A percentile compares a stretch with the other conserved stretches of the same genome.
These are phyloP conservation scores for Asobara japonica DNA, from an alignment of 1,140 invertebrate genomes.

Conservation along the genomic window DNA sequence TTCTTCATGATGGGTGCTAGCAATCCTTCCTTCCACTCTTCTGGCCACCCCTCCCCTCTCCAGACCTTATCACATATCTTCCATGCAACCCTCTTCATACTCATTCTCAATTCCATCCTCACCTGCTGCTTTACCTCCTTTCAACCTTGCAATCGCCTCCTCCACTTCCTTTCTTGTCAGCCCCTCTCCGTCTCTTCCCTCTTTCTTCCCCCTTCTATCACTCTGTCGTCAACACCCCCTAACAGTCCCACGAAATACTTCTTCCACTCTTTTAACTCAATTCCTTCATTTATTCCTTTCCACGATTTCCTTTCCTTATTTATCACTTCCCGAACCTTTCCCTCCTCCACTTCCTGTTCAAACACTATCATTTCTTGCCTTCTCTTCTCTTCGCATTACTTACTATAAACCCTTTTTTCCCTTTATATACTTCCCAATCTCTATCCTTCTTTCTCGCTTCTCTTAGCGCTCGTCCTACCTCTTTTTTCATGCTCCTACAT, in stretches of 20 bases:
- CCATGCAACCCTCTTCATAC: neutral
- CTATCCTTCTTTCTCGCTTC: neutral
- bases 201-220: too few species aligned
- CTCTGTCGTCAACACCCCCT: too few species aligned
- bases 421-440: neutral
- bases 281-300: too few species aligned
- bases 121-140: too few species aligned
- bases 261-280: too few species aligned
- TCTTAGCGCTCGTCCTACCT: neutral
- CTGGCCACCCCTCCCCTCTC: neutral
- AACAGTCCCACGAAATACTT: too few species aligned
- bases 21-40: constrained; percentile 18
- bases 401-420: constrained; percentile 1
- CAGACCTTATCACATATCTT: neutral
- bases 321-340: too few species aligned
- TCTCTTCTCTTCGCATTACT: neutral
- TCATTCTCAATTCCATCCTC: too few species aligned
- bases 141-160: too few species aligned
- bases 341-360: neutral
- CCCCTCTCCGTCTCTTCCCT: too few species aligned
- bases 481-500: neutral
- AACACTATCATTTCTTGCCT: neutral
- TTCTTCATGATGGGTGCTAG: constrained; percentile 45
- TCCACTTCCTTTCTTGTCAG: too few species aligned
- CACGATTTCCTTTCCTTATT: too few species aligned